Base-by-base conservation (phyloP, 2,888 invertebrate genomes). In the Melanophora roralis region DNA sequence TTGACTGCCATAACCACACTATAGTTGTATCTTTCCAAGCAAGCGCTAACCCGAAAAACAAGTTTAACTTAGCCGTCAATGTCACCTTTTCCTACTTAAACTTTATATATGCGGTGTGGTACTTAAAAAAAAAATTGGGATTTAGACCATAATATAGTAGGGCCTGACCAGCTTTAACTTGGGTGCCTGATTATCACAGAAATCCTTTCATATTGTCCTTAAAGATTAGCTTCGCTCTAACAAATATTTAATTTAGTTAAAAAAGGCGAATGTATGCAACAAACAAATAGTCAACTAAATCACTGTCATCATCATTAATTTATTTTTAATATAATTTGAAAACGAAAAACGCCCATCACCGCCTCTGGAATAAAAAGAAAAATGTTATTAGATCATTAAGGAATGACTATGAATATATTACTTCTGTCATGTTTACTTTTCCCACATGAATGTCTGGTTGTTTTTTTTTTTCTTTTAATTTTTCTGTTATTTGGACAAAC, bases 401-500 rank as follows among this genome's bases (percentile, higher is more conserved):
- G 36, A 59, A 59, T 67, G 74, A 76, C 12, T 62, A 53, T 62
- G 53, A 71, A 65, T 67, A 64, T 55, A 45, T 21, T 38, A 38
- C 47, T 36, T 27, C 16, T 57, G 55, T 34, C 23, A 32, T 79
- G 57, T 80, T 80, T 80, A 53, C 80, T 64, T 80, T 80, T 80
- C 80, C 72, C 80, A 80, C 72, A 43, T 59, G 23, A 65, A 67
- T 23, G 40, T 45, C 16, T 32, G 21, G 21, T 65, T 55, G 43
- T 34, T 16, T n/a, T 16, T 16, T 72, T 16, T 4, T n/a, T 32
- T 21, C 19, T 27, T 64, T 64, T 49, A 38, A 19, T 67, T 62
- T 68, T 47, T 71, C 16, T 62, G 9, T 38, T 68, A 72, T 76
- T 80, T 76, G 60, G 57, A 57, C 68, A 76, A 80, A 72, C 68